Conservation (phyloP, 2,888 invertebrate genomes). For the Drosophila fungiperda region DNA sequence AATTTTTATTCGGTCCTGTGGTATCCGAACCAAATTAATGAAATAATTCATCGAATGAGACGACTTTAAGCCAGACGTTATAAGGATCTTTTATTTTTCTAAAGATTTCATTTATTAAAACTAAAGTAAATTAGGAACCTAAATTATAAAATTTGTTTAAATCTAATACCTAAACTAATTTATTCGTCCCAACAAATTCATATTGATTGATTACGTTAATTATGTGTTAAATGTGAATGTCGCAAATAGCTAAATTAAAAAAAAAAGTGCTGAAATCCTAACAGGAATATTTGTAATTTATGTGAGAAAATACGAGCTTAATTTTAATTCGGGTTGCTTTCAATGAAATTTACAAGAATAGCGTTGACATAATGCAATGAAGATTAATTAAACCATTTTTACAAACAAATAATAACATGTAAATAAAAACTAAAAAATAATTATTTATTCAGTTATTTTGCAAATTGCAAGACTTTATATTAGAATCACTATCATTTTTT, state of each 20-base stretch:
- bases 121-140: not conserved
- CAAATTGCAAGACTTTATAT: not conserved
- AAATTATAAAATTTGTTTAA: not conserved
- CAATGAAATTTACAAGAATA: not conserved
- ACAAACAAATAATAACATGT: not conserved
- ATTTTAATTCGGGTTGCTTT: not conserved
- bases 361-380: not conserved
- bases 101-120: not conserved
- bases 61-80: not conserved
- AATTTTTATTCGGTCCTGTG: not conserved
- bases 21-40: not conserved
- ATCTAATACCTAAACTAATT: not conserved
- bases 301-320: not conserved
- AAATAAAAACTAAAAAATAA: not conserved
- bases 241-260: not conserved
- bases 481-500: not conserved
- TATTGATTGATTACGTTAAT: not conserved
- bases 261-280: too few relatives aligned
- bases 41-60: not conserved
- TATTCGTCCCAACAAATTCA: not conserved
- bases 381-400: not conserved
- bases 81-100: not conserved
- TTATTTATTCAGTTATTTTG: not conserved
- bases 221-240: not conserved
- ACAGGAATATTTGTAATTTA: not conserved